Conservation (phyloP, 2,888 invertebrate genomes). For the Ectemnius lituratus region DNA sequence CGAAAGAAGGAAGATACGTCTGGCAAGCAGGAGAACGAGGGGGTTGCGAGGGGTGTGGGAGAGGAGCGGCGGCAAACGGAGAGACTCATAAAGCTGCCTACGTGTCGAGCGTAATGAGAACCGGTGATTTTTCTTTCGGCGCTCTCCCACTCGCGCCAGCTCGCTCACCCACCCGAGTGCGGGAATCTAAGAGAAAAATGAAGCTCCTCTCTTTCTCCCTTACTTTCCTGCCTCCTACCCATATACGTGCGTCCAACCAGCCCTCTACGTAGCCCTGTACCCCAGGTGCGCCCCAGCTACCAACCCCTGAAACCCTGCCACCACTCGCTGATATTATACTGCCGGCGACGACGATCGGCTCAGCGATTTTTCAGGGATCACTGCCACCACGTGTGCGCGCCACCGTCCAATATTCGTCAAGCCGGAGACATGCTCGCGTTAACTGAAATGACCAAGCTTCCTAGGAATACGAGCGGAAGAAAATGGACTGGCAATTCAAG, state of each 20-base stretch:
- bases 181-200: conserved; percentile 68
- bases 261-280: neutral
- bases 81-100: conserved; percentile 46
- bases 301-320: conserved; percentile 27
- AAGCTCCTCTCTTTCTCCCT: conserved; percentile 47
- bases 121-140: conserved; percentile 76
- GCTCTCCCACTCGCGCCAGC: conserved; percentile 21
- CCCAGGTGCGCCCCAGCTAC: conserved; percentile 33
- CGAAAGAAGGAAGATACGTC: conserved; percentile 16
- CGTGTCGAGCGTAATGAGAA: conserved; percentile 71
- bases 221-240: neutral
- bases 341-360: conserved; percentile 8
- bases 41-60: neutral
- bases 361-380: conserved; percentile 12
- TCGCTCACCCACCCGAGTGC: neutral
- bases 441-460: no score
- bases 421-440: no score
- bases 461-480: no score
- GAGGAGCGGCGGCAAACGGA: conserved; percentile 24
- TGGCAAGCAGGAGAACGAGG: conserved; percentile 34
- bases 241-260: conserved; percentile 3
- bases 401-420: no score
- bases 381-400: neutral
- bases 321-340: conserved; percentile 18
- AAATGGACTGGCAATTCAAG: no score